These are phyloP conservation scores for Poecilia latipinna DNA, from an alignment of 2,113 vertebrate species.

Conservation along the genomic window DNA sequence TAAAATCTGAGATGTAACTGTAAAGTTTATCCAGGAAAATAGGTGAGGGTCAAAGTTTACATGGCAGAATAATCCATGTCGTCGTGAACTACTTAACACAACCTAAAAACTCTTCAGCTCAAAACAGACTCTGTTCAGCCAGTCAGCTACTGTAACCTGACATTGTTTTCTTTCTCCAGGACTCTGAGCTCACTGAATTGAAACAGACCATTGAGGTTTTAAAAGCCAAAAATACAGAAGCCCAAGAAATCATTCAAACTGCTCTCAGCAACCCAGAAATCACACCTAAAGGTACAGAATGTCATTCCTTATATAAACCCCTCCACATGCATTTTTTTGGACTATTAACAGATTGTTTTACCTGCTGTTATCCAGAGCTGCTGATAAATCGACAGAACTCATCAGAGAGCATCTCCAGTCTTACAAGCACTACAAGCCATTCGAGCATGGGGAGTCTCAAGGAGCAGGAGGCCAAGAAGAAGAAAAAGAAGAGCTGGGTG, in stretches of 20 bases:
- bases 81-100: slow-evolving; percentile 44
- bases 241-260: slow-evolving; percentile 91
- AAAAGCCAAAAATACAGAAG: slow-evolving; percentile 93
- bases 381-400: slow-evolving; percentile 96
- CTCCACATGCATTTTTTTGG: neutral
- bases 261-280: slow-evolving; percentile 87
- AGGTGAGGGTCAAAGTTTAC: slow-evolving; percentile 32
- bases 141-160: slow-evolving; percentile 9
- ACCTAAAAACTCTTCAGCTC: neutral
- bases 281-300: slow-evolving; percentile 85
- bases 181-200: slow-evolving; percentile 89
- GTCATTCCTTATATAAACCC: neutral
- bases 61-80: slow-evolving; percentile 32
- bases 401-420: slow-evolving; percentile 95
- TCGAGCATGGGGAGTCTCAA: slow-evolving; percentile 93
- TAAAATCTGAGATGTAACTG: neutral
- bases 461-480: slow-evolving; percentile 94
- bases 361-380: slow-evolving; percentile 78
- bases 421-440: slow-evolving; percentile 94
- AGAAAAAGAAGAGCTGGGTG: slow-evolving; percentile 99
- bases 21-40: slow-evolving; percentile 13
- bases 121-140: slow-evolving; percentile 14
- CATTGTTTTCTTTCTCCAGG: slow-evolving; percentile 76
- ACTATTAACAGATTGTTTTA: neutral
- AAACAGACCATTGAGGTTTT: slow-evolving; percentile 93